phyloP scores from a whole-genome alignment of 2,797 vertebrate genomes.

The Phrynocephalus forsythii region DNA sequence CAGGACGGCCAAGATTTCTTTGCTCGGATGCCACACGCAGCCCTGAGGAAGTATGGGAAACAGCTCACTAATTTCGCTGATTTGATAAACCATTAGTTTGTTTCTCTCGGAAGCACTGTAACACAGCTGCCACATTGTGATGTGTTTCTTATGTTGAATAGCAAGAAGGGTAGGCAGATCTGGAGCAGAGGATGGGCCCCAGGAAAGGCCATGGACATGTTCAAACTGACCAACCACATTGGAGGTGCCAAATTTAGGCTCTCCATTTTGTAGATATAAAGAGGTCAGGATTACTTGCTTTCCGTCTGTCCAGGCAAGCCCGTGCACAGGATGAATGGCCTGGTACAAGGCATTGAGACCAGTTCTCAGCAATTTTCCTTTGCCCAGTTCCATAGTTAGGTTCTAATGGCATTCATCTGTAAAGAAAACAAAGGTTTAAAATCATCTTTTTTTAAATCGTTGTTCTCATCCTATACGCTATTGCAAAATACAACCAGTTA shows the following conservation, averaged over 20 bases:
- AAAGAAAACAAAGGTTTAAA: constrained; percentile 16
- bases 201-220: constrained; percentile 90
- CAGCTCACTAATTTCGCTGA: constrained; percentile 89
- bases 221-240: constrained; percentile 94
- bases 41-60: constrained; percentile 91
- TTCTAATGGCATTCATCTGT: constrained; percentile 53
- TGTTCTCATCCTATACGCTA: neutral
- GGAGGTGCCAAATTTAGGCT: constrained; percentile 88
- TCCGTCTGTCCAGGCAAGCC: constrained; percentile 96
- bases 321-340: constrained; percentile 91
- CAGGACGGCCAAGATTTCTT: constrained; percentile 86
- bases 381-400: constrained; percentile 90
- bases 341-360: constrained; percentile 91
- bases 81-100: constrained; percentile 88
- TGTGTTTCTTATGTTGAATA: constrained; percentile 91
- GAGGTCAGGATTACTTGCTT: constrained; percentile 90
- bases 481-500: neutral
- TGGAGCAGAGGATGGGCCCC: constrained; percentile 83
- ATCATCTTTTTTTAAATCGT: no score
- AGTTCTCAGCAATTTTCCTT: constrained; percentile 90
- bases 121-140: constrained; percentile 92
- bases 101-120: constrained; percentile 82
- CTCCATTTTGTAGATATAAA: constrained; percentile 79
- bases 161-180: constrained; percentile 87
- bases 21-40: constrained; percentile 93